phyloP scores from a whole-genome alignment of 2,888 invertebrate genomes.

The Yponomeuta cagnagella region DNA sequence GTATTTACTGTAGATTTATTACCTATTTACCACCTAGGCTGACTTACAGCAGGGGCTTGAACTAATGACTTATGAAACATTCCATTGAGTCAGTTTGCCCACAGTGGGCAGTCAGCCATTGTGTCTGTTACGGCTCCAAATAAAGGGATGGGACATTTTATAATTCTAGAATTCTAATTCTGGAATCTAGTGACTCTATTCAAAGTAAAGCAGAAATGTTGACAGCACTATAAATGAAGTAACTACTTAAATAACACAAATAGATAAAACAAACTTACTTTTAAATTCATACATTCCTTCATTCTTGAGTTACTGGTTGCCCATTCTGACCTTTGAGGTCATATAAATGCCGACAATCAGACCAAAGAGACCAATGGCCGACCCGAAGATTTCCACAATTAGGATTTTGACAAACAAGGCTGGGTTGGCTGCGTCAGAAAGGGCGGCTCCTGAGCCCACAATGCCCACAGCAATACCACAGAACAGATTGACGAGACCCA shows the following conservation, averaged over 20 bases:
- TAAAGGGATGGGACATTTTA: no score
- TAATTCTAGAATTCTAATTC: no score
- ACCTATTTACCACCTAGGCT: no score
- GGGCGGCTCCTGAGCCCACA: slow-evolving; percentile 97
- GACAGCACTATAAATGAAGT: background rate
- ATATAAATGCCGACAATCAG: slow-evolving; percentile 98
- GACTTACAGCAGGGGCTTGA: no score
- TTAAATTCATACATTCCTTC: slow-evolving; percentile 32
- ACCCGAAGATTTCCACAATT: slow-evolving; percentile 99
- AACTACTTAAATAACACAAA: background rate
- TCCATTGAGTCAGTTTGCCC: no score
- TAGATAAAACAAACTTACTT: background rate
- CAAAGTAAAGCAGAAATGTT: no score
- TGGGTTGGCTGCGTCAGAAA: slow-evolving; percentile 98
- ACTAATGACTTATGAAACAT: no score
- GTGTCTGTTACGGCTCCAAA: no score
- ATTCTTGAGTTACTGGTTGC: slow-evolving; percentile 74
- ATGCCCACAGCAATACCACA: slow-evolving; percentile 98
- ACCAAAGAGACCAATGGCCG: slow-evolving; percentile 98
- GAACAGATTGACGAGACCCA: slow-evolving; percentile 96
- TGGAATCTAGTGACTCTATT: no score
- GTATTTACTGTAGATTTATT: no score
- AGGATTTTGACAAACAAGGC: slow-evolving; percentile 98
- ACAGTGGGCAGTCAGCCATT: no score
- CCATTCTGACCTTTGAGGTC: slow-evolving; percentile 89